Percentiles rank a stretch among this genome's conserved stretches.
Conservation (phyloP, 2,797 vertebrate genomes). For the Crossoptilon crossoptilon region DNA sequence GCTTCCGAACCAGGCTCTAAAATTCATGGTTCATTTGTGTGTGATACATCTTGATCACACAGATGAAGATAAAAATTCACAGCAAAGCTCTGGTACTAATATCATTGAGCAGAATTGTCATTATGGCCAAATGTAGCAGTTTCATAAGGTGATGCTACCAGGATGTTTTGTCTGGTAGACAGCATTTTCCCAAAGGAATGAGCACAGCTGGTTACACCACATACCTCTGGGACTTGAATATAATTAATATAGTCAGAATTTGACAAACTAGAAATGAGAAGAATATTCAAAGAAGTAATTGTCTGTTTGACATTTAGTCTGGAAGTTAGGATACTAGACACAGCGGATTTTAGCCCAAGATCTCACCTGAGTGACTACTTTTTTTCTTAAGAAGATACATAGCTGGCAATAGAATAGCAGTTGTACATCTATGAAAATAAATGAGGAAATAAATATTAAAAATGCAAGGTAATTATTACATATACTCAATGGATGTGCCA, state of each 20-base stretch:
- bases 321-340: neutral
- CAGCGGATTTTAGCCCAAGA: neutral
- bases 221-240: neutral
- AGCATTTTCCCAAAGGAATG: neutral
- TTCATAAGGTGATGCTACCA: neutral
- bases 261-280: neutral
- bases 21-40: rapidly evolving
- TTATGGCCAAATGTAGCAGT: neutral
- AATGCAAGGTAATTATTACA: slow-evolving; percentile 2
- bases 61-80: neutral
- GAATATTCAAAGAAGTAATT: neutral
- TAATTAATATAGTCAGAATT: neutral
- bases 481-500: neutral
- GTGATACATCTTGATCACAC: neutral
- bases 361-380: neutral
- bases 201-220: rapidly evolving
- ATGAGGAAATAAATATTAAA: slow-evolving; percentile 24
- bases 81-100: neutral
- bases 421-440: neutral
- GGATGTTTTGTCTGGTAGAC: neutral
- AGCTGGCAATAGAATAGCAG: neutral
- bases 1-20: neutral
- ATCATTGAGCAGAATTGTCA: neutral
- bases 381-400: neutral
- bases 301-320: neutral